Base-by-base conservation (phyloP, 2,113 vertebrate species). In the Pleuronectes platessa region DNA sequence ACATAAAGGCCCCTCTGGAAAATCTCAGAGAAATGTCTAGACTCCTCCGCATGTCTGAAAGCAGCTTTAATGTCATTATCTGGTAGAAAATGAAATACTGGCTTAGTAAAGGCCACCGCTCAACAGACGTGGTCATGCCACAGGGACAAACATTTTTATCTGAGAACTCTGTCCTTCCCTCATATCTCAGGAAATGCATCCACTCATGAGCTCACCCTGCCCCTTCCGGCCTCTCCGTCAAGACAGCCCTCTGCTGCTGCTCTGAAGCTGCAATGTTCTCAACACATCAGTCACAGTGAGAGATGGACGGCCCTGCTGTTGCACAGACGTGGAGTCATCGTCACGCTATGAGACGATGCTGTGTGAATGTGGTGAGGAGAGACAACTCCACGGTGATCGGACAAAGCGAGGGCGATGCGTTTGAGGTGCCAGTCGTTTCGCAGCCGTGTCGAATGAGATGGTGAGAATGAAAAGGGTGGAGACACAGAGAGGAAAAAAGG, bases 311-410 rank as follows among this genome's bases (percentile, higher is more conserved):
- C 31, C 31, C 31, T 31, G 31, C 31, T 31, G 31, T 31, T 31
- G 31, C 31, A 31, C 31, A 31, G 31, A 7, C 31, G 31, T 31
- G 31, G 31, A 10, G 76, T 79, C 66, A 87, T 79, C 21, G 12
- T 27, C 53, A n/a, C 62, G 71, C 71, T 71, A 77, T 85, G 86
- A 86, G 56, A 31, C 53, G 53, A 66, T 53, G 62, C 24, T 37
- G 73, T 61, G 71, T 53, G 80, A 73, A 75, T 74, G 54, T 20
- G 5, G n/a, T 23, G 62, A 45, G 65, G 71, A 68, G 56, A 66
- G n/a, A 54, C 23, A 21, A 65, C 20, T 2, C 2, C 51, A 12
- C n/a, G 0, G 17, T 27, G 37, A 79, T 60, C 14, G 5, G 54
- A 47, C 61, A 42, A 78, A 79, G 63, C 5, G 8, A 82, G 54